Percentiles rank a stretch among this genome's conserved stretches.
phyloP scores from a whole-genome alignment of 2,797 vertebrate genomes.

The Simalia tracyae region DNA sequence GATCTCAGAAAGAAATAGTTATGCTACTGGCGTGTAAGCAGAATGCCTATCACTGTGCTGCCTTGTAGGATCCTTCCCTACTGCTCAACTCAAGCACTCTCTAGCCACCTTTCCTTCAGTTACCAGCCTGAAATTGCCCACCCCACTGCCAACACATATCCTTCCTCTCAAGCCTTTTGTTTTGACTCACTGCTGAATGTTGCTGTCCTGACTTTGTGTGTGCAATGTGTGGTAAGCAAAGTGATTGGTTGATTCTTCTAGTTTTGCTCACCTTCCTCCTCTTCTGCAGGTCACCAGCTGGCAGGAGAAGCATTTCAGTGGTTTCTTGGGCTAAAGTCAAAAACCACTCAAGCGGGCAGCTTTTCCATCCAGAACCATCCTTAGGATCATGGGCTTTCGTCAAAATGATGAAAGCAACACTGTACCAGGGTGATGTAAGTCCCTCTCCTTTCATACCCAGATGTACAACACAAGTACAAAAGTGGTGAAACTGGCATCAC shows the following conservation, averaged over 20 bases:
- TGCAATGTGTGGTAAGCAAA: background rate
- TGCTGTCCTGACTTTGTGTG: background rate
- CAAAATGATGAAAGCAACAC: background rate
- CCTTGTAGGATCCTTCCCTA: too few relatives aligned
- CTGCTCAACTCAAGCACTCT: too few relatives aligned
- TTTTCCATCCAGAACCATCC: background rate
- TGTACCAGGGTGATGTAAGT: background rate
- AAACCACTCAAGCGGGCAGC: background rate
- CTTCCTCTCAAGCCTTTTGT: background rate
- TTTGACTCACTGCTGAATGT: background rate
- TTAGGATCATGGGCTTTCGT: background rate
- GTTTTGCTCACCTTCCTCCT: background rate
- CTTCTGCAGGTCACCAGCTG: background rate
- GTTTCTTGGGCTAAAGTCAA: background rate
- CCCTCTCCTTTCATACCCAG: background rate
- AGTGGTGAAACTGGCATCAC: background rate
- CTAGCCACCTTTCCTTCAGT: too few relatives aligned
- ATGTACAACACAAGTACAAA: background rate
- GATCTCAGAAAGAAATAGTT: too few relatives aligned
- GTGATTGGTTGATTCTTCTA: background rate
- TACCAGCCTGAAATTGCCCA: too few relatives aligned
- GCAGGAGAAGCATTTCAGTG: background rate
- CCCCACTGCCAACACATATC: background rate
- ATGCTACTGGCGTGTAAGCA: too few relatives aligned
- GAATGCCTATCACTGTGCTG: too few relatives aligned